Percentiles rank a stretch among this genome's conserved stretches.
These are phyloP conservation scores for Drosophila mercatorum DNA, from an alignment of 2,888 invertebrate species.

Conservation along the genomic window DNA sequence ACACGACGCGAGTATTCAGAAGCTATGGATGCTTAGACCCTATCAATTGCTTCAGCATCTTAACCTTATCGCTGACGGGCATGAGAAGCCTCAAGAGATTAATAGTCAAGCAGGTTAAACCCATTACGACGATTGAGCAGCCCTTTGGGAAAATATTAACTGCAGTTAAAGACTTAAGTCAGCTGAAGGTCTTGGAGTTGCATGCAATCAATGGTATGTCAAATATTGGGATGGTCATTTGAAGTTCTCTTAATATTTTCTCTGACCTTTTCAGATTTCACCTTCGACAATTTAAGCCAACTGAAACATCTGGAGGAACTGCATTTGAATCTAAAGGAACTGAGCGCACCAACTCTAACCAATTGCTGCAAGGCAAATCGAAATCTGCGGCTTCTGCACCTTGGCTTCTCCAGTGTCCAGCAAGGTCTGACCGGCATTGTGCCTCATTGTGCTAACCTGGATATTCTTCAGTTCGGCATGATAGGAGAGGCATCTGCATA, in stretches of 20 bases:
- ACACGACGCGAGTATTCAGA: conserved; percentile 9
- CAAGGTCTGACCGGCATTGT: conserved; percentile 47
- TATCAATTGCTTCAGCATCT: conserved; percentile 34
- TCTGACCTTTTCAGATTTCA: conserved; percentile 29
- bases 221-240: neutral
- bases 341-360: conserved; percentile 12
- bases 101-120: conserved; percentile 32
- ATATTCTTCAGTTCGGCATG: conserved; percentile 56
- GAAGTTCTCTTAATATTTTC: no score
- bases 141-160: conserved; percentile 50
- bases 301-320: conserved; percentile 44
- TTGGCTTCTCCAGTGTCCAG: conserved; percentile 41
- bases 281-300: conserved; percentile 31
- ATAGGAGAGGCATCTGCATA: conserved; percentile 42
- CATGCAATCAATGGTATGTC: conserved; percentile 42
- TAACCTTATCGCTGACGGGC: conserved; percentile 31
- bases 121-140: conserved; percentile 18
- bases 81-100: conserved; percentile 48
- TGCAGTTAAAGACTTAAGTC: conserved; percentile 21
- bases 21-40: conserved; percentile 24
- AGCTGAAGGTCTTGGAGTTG: conserved; percentile 36
- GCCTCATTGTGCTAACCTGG: conserved; percentile 46
- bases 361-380: conserved; percentile 58
- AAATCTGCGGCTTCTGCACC: conserved; percentile 37
- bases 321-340: conserved; percentile 30